phyloP scores from a whole-genome alignment of 2,888 invertebrate species.

The Oxyteleia sp. region DNA sequence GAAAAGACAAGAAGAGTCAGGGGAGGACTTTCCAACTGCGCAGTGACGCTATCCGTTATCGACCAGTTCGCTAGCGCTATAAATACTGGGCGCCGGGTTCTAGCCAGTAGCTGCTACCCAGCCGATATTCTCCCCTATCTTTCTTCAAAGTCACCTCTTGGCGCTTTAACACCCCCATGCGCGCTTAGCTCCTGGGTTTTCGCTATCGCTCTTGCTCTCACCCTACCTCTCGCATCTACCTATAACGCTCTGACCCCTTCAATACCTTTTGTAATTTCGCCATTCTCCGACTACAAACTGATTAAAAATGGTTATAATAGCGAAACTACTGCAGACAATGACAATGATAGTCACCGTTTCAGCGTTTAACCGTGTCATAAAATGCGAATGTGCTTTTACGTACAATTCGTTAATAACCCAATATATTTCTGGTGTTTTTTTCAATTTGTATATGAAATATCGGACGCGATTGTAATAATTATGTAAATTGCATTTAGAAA shows the following conservation, averaged over 20 bases:
- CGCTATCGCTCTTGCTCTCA: constrained; percentile 28
- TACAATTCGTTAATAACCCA: no score
- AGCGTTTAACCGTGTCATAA: no score
- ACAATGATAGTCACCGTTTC: no score
- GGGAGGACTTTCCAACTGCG: constrained; percentile 82
- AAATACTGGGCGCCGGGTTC: constrained; percentile 86
- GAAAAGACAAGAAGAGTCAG: constrained; percentile 62
- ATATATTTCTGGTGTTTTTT: no score
- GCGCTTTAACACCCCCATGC: constrained; percentile 66
- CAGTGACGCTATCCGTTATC: constrained; percentile 86
- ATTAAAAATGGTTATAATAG: not conserved
- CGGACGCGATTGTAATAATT: no score
- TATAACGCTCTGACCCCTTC: constrained; percentile 16
- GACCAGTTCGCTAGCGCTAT: constrained; percentile 85
- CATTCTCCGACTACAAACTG: not conserved
- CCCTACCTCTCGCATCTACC: constrained; percentile 15
- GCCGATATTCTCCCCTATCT: constrained; percentile 63
- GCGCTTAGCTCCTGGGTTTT: constrained; percentile 37
- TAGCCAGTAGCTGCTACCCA: constrained; percentile 78
- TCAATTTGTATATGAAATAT: no score
- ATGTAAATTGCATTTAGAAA: no score
- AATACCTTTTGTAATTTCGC: constrained; percentile 3
- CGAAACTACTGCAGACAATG: not conserved
- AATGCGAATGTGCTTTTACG: no score
- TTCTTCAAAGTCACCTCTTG: constrained; percentile 70